A percentile compares a stretch with the other conserved stretches of the same genome.
Conservation (phyloP, 53 echinoderm and acorn worm species). For the Temnopleurus reevesii region DNA sequence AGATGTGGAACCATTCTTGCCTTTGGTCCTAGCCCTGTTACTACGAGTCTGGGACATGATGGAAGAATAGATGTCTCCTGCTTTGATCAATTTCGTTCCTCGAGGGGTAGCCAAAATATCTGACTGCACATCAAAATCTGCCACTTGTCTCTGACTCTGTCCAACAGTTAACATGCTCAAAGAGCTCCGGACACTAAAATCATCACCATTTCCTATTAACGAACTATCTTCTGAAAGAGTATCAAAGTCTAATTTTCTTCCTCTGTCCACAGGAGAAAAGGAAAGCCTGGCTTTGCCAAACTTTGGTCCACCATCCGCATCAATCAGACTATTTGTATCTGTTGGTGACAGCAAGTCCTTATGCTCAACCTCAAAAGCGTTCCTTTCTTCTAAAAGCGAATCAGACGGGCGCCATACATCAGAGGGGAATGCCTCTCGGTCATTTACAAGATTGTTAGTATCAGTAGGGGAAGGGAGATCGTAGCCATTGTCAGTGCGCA, state of each 20-base stretch:
- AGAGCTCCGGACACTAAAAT: neutral
- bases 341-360: conserved; percentile 38
- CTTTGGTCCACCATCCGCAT: neutral
- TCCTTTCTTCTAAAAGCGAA: conserved; percentile 12
- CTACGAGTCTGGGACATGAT: conserved; percentile 36
- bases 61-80: conserved; percentile 50
- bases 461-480: conserved; percentile 2
- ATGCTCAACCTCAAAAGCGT: conserved; percentile 24
- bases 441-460: conserved; percentile 12
- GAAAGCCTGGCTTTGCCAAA: conserved; percentile 48
- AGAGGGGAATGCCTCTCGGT: neutral
- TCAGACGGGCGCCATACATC: neutral
- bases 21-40: neutral
- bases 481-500: no score
- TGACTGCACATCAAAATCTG: neutral
- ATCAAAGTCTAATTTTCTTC: conserved; percentile 32
- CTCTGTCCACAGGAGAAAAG: conserved; percentile 19
- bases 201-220: neutral
- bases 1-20: neutral
- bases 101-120: neutral
- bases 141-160: neutral
- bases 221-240: neutral
- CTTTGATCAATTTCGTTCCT: neutral
- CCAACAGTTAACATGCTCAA: neutral
- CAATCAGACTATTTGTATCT: conserved; percentile 17